phyloP scores from a whole-genome alignment of 92 coral and sea anemone species.

The Pocillopora meandrina region DNA sequence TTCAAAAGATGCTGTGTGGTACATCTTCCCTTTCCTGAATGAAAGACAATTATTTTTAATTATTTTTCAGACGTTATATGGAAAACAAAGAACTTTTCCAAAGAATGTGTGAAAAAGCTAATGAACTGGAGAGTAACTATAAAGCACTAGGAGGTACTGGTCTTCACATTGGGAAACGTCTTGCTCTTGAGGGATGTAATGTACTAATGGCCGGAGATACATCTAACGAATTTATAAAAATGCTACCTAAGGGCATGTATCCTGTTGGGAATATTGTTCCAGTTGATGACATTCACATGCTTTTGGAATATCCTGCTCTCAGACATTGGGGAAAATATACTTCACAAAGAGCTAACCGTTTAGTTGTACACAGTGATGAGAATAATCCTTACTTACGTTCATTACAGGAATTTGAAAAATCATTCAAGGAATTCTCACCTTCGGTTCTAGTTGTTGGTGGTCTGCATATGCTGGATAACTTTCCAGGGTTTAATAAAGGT shows the following conservation, averaged over 20 bases:
- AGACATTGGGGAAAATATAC: conserved; percentile 77
- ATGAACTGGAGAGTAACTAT: conserved; percentile 53
- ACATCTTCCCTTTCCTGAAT: too few species aligned
- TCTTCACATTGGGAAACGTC: conserved; percentile 67
- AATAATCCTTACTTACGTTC: conserved; percentile 79
- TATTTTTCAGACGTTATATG: conserved; percentile 64
- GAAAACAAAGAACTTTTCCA: conserved; percentile 67
- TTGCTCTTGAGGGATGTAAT: conserved; percentile 70
- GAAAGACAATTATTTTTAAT: not conserved
- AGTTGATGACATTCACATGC: conserved; percentile 79
- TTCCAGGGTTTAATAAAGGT: conserved; percentile 67
- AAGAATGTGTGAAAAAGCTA: conserved; percentile 56
- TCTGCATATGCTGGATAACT: conserved; percentile 90
- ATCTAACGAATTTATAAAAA: conserved; percentile 43
- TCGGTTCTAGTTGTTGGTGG: conserved; percentile 76
- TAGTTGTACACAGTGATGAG: conserved; percentile 83
- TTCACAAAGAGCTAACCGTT: conserved; percentile 82
- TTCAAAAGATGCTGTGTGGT: too few species aligned
- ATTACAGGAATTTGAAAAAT: conserved; percentile 52
- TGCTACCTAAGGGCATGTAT: conserved; percentile 60
- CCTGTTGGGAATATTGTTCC: conserved; percentile 67
- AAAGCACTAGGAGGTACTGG: conserved; percentile 80
- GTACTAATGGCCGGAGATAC: conserved; percentile 72
- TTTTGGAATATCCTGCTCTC: conserved; percentile 75
- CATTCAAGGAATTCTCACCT: conserved; percentile 59